Conservation (phyloP, 1,140 invertebrate genomes). For the Cepaea nemoralis region DNA sequence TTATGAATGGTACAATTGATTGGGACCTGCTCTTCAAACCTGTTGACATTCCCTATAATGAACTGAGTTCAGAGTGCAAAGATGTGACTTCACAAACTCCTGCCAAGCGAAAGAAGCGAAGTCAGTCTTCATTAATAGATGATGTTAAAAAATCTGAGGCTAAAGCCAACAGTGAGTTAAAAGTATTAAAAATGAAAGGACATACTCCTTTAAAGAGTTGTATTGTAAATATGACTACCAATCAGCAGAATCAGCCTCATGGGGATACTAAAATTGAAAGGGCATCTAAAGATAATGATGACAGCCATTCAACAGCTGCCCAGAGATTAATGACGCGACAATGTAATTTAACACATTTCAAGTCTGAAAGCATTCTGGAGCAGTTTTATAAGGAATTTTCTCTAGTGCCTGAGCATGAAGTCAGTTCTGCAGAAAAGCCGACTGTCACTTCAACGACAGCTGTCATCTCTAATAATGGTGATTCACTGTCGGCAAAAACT, state of each 20-base stretch:
- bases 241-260: neutral
- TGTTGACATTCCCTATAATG: neutral
- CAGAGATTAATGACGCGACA: neutral
- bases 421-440: neutral
- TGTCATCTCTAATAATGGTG: neutral
- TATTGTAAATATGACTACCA: neutral
- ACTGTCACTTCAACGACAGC: neutral
- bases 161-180: neutral
- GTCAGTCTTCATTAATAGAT: neutral
- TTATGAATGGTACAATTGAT: neutral
- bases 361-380: neutral
- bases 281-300: neutral
- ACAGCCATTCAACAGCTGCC: neutral
- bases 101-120: neutral
- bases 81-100: neutral
- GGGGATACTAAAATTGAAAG: neutral
- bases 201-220: neutral
- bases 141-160: neutral
- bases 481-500: neutral
- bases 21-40: neutral
- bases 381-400: neutral
- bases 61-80: neutral
- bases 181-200: neutral
- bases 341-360: neutral
- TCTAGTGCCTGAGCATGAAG: neutral